These are phyloP conservation scores for Lepisosteus oculatus DNA, from an alignment of 2,113 vertebrate species.

Conservation along the genomic window DNA sequence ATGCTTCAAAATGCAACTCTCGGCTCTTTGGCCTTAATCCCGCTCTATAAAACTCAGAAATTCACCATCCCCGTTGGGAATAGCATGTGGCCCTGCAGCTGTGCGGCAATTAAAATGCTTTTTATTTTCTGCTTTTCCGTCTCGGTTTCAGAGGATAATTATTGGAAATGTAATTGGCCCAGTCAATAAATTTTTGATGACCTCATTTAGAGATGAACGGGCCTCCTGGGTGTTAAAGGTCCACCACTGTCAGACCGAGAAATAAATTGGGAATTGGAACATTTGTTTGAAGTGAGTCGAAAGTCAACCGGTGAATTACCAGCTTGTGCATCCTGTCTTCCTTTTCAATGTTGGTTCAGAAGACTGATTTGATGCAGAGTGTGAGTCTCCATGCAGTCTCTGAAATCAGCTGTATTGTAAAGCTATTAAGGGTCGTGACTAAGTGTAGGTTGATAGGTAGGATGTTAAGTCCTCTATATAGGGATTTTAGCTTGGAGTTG, in stretches of 20 bases:
- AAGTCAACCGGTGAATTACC: background rate
- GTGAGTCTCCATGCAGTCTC: background rate
- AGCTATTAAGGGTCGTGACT: background rate
- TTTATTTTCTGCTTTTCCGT: conserved; percentile 8
- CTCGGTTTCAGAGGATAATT: conserved; percentile 8
- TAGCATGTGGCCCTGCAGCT: too few species aligned
- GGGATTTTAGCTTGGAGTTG: background rate
- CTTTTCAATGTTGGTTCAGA: background rate
- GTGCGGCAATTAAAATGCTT: background rate
- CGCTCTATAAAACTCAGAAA: too few species aligned
- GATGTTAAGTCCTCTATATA: background rate
- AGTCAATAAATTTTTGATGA: conserved; percentile 60
- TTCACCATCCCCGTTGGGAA: too few species aligned
- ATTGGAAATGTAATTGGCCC: conserved; percentile 43
- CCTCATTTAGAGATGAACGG: conserved; percentile 35
- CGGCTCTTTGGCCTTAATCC: too few species aligned
- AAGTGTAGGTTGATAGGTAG: background rate
- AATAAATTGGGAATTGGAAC: too few species aligned
- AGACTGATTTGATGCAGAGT: background rate
- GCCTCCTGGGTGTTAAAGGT: conserved; percentile 32
- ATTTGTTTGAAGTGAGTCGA: too few species aligned
- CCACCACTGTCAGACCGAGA: conserved; percentile 9
- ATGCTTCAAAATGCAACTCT: too few species aligned
- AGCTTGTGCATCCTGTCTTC: background rate
- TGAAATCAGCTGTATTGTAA: background rate